These are phyloP conservation scores for Drosophila kokeensis DNA, from an alignment of 2,888 invertebrate species.

Conservation along the genomic window DNA sequence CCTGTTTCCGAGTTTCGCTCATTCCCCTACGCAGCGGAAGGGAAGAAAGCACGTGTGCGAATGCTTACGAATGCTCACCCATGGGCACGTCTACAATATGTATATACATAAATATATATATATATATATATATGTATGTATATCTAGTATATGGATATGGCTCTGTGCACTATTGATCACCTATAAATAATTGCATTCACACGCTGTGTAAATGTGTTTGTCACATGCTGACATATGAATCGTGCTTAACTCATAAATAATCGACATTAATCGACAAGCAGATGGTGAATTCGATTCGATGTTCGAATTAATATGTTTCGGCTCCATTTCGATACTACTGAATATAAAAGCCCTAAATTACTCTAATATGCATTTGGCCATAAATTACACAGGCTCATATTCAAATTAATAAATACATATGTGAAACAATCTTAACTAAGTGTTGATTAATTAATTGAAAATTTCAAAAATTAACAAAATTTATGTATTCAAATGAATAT, in stretches of 20 bases:
- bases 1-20: constrained; percentile 46
- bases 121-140: neutral
- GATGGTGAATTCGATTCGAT: constrained; percentile 4
- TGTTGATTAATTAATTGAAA: neutral
- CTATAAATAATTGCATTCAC: constrained; percentile 74
- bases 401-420: neutral
- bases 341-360: too few species aligned
- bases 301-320: constrained; percentile 1
- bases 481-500: neutral
- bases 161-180: constrained; percentile 28
- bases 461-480: neutral
- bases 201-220: constrained; percentile 58
- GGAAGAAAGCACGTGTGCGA: constrained; percentile 36
- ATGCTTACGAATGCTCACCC: constrained; percentile 1
- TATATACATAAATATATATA: neutral
- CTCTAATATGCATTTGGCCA: neutral
- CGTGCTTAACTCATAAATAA: constrained; percentile 10
- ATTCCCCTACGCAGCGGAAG: neutral
- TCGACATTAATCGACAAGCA: constrained; percentile 6
- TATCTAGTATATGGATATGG: constrained; percentile 1
- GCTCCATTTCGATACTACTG: too few species aligned
- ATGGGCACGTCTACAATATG: constrained; percentile 40
- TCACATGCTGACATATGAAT: constrained; percentile 24
- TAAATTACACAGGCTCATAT: neutral
- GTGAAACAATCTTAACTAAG: neutral